These are phyloP conservation scores for Acrocephalus kingi DNA, from an alignment of 2,113 vertebrate species.

Conservation along the genomic window DNA sequence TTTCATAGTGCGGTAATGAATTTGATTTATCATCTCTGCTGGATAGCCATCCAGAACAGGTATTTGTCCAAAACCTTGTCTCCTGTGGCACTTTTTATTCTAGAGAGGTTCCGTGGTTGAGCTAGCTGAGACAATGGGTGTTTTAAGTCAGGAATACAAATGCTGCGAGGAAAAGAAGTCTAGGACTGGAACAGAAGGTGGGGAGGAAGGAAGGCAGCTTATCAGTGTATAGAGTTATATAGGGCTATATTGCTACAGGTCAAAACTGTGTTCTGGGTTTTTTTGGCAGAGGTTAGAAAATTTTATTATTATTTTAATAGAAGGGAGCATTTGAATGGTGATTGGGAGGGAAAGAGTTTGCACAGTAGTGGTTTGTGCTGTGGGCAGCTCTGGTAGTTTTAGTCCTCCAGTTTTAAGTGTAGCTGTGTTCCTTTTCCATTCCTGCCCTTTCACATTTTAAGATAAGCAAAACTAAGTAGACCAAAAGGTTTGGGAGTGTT, in stretches of 20 bases:
- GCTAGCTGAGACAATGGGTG: neutral
- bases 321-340: neutral
- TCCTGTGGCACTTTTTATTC: neutral
- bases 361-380: neutral
- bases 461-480: neutral
- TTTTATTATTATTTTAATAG: neutral
- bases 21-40: neutral
- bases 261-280: neutral
- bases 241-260: neutral
- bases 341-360: neutral
- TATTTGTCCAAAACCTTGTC: neutral
- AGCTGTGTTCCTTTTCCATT: neutral
- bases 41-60: neutral
- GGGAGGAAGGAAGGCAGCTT: neutral
- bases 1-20: neutral
- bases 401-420: neutral
- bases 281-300: neutral
- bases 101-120: neutral
- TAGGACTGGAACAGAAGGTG: neutral
- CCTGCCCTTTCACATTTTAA: neutral
- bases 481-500: neutral
- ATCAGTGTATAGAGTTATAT: neutral
- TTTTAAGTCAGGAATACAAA: neutral
- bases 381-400: neutral
- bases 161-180: neutral